Conservation (phyloP, 2,797 vertebrate genomes). For the Kryptopterus vitreolus region DNA sequence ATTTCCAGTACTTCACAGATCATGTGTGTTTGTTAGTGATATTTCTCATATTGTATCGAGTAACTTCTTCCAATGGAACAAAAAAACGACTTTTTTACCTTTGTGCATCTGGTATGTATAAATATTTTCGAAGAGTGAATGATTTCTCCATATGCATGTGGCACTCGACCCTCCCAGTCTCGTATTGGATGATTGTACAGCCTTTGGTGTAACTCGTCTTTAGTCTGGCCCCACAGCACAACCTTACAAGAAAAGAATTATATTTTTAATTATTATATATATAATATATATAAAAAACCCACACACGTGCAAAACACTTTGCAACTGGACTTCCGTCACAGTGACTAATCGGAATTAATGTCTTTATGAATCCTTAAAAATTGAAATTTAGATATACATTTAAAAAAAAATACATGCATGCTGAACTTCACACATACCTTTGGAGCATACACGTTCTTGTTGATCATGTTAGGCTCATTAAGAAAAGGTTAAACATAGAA, state of each 20-base stretch:
- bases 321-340: background rate
- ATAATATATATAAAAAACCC: too few relatives aligned
- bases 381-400: too few relatives aligned
- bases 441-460: too few relatives aligned
- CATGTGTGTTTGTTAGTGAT: background rate
- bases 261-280: too few relatives aligned
- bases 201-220: slow-evolving; percentile 70
- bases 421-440: background rate
- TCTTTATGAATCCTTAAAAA: too few relatives aligned
- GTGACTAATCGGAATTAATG: background rate
- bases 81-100: slow-evolving; percentile 59
- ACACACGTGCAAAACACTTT: too few relatives aligned
- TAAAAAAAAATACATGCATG: too few relatives aligned
- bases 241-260: slow-evolving; percentile 60
- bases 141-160: slow-evolving; percentile 77
- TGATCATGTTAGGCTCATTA: too few relatives aligned
- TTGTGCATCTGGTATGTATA: slow-evolving; percentile 70
- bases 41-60: background rate
- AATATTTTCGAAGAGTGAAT: slow-evolving; percentile 76
- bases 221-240: slow-evolving; percentile 75
- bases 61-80: background rate
- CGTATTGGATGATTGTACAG: slow-evolving; percentile 72
- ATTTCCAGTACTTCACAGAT: background rate
- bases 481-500: too few relatives aligned
- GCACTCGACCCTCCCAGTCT: slow-evolving; percentile 78